Conservation (phyloP, 2,797 vertebrate species). For the Semotilus atromaculatus region DNA sequence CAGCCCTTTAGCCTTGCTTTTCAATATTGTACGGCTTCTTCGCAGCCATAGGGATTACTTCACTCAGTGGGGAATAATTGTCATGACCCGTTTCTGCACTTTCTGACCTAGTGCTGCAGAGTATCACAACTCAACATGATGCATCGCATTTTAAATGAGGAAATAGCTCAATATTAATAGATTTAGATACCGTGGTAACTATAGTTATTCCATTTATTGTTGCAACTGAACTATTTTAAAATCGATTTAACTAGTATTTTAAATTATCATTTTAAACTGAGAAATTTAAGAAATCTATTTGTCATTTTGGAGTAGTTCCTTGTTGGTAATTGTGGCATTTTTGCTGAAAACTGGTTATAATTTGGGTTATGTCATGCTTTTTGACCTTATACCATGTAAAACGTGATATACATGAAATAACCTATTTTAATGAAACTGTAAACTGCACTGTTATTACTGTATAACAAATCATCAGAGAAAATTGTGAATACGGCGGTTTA, state of each 20-base stretch:
- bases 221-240: neutral
- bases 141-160: constrained; percentile 9
- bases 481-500: neutral
- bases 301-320: neutral
- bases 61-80: constrained; percentile 35
- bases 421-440: neutral
- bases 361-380: neutral
- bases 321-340: constrained; percentile 5
- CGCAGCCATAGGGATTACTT: constrained; percentile 42
- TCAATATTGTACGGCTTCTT: constrained; percentile 29
- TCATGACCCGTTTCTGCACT: constrained; percentile 26
- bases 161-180: neutral
- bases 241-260: neutral
- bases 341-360: neutral
- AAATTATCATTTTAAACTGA: neutral
- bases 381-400: neutral
- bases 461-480: neutral
- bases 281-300: neutral
- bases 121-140: constrained; percentile 5
- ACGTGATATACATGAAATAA: neutral
- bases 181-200: neutral
- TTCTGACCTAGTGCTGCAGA: constrained; percentile 25
- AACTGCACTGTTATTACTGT: neutral
- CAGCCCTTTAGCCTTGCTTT: constrained; percentile 35
- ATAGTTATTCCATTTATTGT: neutral